A percentile compares a stretch with the other conserved stretches of the same genome.
Evolutionary conservation across 1,140 invertebrate genomes (phyloP).

Genomic region (Andricus grossulariae): DNA sequence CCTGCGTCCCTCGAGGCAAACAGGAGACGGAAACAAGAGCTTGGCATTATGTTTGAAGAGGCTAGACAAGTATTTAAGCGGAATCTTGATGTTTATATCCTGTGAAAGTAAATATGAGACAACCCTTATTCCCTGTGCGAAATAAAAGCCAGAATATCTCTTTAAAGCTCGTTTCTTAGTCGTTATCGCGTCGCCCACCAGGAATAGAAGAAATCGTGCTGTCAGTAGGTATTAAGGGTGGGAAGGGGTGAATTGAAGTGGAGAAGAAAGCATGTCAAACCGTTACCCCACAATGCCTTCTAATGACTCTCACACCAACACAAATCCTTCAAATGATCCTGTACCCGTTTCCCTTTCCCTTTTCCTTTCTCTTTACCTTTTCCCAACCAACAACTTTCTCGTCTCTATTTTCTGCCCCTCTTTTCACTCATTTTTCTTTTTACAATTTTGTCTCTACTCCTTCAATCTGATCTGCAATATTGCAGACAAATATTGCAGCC

Average conservation of each 20-base stretch:
- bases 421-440: not conserved
- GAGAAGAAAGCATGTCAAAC: conserved; percentile 53
- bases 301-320: conserved; percentile 64
- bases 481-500: not conserved
- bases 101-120: not conserved
- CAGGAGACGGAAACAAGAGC: no score
- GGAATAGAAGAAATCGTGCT: conserved; percentile 54
- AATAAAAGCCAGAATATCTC: conserved; percentile 45
- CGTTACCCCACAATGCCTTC: conserved; percentile 67
- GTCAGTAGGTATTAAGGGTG: conserved; percentile 40
- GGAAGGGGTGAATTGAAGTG: not conserved
- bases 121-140: conserved; percentile 9
- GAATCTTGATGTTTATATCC: not conserved
- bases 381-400: conserved; percentile 29
- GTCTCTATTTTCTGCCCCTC: conserved; percentile 29
- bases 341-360: conserved; percentile 40
- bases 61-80: no score
- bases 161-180: conserved; percentile 50
- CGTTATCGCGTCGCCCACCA: conserved; percentile 34
- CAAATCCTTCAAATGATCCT: conserved; percentile 43
- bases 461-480: not conserved
- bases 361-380: conserved; percentile 41
- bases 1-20: no score
- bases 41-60: no score
- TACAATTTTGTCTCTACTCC: not conserved